A percentile compares a stretch with the other conserved stretches of the same genome.
These are phyloP conservation scores for Serinus canaria DNA, from an alignment of 2,113 vertebrate genomes.

Conservation along the genomic window DNA sequence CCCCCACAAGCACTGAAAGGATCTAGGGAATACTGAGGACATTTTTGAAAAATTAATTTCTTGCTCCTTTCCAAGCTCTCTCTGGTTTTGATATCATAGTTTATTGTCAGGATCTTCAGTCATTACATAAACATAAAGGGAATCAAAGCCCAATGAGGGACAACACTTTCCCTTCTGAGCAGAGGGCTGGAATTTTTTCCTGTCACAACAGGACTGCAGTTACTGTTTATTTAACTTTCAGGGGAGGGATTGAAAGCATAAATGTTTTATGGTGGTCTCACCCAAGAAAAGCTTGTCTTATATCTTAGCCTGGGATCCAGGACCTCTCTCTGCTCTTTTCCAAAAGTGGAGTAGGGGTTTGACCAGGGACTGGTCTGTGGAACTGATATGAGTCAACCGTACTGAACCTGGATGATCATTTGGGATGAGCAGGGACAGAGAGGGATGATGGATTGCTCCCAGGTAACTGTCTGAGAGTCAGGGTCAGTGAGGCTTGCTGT, in stretches of 20 bases:
- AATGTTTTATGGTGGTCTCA: background rate
- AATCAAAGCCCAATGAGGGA: background rate
- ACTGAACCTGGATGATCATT: background rate
- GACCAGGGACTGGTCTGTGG: background rate
- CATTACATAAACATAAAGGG: background rate
- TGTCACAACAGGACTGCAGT: background rate
- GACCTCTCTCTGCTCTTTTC: background rate
- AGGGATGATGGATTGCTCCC: background rate
- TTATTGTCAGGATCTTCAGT: background rate
- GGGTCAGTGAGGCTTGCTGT: background rate
- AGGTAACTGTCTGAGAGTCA: background rate
- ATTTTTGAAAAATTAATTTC: constrained; percentile 10
- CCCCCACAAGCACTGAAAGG: background rate
- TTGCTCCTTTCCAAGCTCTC: background rate
- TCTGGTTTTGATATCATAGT: constrained; percentile 7
- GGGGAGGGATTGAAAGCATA: background rate
- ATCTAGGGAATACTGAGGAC: background rate
- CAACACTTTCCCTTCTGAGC: background rate
- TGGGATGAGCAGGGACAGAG: background rate
- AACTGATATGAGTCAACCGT: background rate
- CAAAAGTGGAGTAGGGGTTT: background rate
- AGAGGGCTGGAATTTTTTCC: background rate
- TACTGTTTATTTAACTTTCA: constrained; percentile 19
- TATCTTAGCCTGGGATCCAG: background rate
- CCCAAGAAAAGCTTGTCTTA: background rate